A percentile compares a stretch with the other conserved stretches of the same genome.
These are phyloP conservation scores for Xestoiulus laeticollis DNA, from an alignment of 2,888 invertebrate species.

Conservation along the genomic window DNA sequence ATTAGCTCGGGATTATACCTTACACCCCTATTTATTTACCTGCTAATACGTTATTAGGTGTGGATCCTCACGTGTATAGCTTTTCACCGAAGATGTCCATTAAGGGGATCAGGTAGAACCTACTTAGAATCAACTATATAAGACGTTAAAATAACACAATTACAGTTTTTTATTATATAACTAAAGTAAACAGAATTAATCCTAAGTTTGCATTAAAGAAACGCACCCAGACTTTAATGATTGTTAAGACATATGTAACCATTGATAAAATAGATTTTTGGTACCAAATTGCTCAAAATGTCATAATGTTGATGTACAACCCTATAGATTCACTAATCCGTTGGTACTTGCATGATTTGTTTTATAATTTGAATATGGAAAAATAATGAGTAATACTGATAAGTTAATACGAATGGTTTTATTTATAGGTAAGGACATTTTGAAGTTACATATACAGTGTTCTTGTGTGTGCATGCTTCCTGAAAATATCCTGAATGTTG, in stretches of 20 bases:
- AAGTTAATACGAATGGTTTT: no score
- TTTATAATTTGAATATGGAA: background rate
- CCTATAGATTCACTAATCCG: no score
- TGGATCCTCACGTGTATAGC: background rate
- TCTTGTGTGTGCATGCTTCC: background rate
- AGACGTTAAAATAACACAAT: background rate
- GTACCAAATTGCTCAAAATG: background rate
- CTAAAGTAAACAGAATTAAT: no score
- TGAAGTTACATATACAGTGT: background rate
- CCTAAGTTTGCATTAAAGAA: no score
- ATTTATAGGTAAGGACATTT: background rate
- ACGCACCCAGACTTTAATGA: no score
- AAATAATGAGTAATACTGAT: background rate
- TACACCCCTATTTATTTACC: constrained; percentile 14
- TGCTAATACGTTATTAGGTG: background rate
- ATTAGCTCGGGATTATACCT: constrained; percentile 32
- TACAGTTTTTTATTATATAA: background rate
- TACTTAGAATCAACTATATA: background rate
- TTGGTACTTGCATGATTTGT: background rate
- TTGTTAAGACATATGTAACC: no score
- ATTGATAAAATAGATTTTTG: no score
- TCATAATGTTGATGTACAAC: background rate
- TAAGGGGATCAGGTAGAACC: background rate
- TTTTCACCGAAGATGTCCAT: background rate
- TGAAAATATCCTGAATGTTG: background rate